Evolutionary conservation across 2,113 vertebrate species (phyloP).

Genomic region (Cottus gobio): DNA sequence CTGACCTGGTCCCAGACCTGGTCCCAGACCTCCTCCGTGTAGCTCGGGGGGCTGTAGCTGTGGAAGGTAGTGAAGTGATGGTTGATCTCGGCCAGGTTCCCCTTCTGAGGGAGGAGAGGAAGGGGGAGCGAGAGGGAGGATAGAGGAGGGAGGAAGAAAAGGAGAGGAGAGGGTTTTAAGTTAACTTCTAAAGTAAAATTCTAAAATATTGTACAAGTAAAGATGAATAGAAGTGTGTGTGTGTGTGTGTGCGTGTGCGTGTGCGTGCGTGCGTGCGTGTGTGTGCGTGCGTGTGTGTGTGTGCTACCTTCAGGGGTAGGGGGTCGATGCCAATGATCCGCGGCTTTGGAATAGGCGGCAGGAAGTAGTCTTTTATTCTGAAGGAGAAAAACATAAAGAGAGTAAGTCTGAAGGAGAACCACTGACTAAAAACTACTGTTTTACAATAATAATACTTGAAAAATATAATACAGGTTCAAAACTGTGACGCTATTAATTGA

Average conservation of each 20-base stretch:
- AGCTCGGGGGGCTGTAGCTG: constrained; percentile 72
- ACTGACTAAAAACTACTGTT: too few species aligned
- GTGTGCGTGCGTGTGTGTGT: background rate
- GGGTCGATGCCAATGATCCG: constrained; percentile 80
- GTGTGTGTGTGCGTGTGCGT: background rate
- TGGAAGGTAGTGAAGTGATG: constrained; percentile 80
- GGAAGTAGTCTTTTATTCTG: constrained; percentile 81
- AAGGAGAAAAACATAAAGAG: constrained; percentile 4
- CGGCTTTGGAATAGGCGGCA: constrained; percentile 81
- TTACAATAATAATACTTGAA: background rate
- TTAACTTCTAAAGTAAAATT: too few species aligned
- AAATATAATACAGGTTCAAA: too few species aligned
- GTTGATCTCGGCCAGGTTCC: constrained; percentile 82
- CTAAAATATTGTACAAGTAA: background rate
- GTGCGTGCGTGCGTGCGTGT: background rate
- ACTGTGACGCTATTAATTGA: too few species aligned
- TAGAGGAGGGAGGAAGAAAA: background rate
- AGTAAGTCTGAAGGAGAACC: too few species aligned
- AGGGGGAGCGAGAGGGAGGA: background rate
- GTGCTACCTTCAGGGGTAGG: constrained; percentile 76
- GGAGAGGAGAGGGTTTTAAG: background rate
- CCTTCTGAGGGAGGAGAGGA: constrained; percentile 66
- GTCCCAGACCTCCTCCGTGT: constrained; percentile 73
- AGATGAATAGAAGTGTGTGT: background rate
- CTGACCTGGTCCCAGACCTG: constrained; percentile 73